Evolutionary conservation across 2,888 invertebrate genomes (phyloP), one percentile per base, ranked within the genome.

Genomic region (Xanthorhoe designata): DNA sequence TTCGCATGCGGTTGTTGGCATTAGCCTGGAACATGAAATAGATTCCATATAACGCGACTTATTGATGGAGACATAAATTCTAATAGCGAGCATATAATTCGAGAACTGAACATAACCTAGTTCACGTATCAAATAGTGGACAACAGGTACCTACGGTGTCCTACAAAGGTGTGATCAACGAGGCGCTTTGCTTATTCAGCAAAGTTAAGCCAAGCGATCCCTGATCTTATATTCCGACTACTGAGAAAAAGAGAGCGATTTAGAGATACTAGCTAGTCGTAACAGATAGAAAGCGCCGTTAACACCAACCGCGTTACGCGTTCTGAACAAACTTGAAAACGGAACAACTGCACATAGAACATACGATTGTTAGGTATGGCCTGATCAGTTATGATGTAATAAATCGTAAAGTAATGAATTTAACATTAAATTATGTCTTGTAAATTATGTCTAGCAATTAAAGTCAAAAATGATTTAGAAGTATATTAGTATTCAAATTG

Each of bases 241-340:
- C 87, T 82, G 86, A 85, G 84, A 84, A 85, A 85, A 81, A 81
- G 82, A 76, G 78, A 72, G 75, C 78, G 89, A 90, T 91, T 82
- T 77, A 75, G 74, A 86, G 90, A 91, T 90, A 52, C 50, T 2
- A 3, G 38, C 38, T 42, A 13, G 38, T 50, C 38, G 58, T 38
- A 91, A 86, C 84, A 83, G 87, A 84, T 90, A 89, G 91, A 91
- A 91, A 91, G 91, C 85, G 83, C 83, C 80, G 86, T 83, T 85
- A 83, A 80, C 85, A 85, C 86, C 85, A 86, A 89, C 90, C 85
- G 88, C 84, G 91, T 91, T 91, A 91, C 91, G 91, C 90, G 84
- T 80, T 75, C 79, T 86, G 84, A 84, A 75, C 86, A 86, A 86
- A 83, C 83, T 84, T 73, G 72, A 78, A 68, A 82, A 83, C 80